A percentile compares a stretch with the other conserved stretches of the same genome.
Evolutionary conservation across 2,888 invertebrate species (phyloP).

Genomic region (Pinctada fucata): DNA sequence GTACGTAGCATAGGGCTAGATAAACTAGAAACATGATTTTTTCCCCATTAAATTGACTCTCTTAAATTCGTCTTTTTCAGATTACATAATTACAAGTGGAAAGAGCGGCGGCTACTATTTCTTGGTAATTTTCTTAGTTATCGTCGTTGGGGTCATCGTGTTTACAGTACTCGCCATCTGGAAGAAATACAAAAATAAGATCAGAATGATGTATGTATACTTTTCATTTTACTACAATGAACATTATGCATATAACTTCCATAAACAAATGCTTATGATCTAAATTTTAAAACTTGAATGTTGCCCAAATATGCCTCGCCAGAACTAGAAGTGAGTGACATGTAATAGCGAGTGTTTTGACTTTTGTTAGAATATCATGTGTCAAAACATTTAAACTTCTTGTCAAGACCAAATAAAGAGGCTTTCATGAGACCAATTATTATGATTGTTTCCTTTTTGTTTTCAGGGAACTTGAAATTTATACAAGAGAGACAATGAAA

Average conservation of each 20-base stretch:
- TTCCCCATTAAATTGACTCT: too few relatives aligned
- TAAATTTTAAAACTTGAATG: too few relatives aligned
- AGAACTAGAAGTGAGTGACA: too few relatives aligned
- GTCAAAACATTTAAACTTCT: too few relatives aligned
- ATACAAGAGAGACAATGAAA: slow-evolving; percentile 12
- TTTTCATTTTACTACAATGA: neutral
- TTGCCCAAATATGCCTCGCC: too few relatives aligned
- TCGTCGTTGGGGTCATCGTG: slow-evolving; percentile 18
- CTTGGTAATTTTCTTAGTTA: slow-evolving; percentile 17
- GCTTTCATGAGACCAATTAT: too few relatives aligned
- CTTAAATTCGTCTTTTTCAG: neutral
- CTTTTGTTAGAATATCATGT: too few relatives aligned
- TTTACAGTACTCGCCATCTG: slow-evolving; percentile 9
- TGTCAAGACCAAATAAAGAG: too few relatives aligned
- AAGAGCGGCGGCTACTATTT: slow-evolving; percentile 30
- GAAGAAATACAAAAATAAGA: slow-evolving; percentile 27
- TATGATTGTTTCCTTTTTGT: neutral
- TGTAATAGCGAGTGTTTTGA: too few relatives aligned
- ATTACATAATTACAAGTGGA: neutral
- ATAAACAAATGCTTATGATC: too few relatives aligned
- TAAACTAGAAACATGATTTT: too few relatives aligned
- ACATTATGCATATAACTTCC: too few relatives aligned
- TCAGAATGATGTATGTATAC: slow-evolving; percentile 34
- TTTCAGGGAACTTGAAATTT: slow-evolving; percentile 20
- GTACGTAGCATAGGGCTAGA: neutral